phyloP scores from a whole-genome alignment of 1,140 invertebrate species.

The Cataglyphis hispanica region DNA sequence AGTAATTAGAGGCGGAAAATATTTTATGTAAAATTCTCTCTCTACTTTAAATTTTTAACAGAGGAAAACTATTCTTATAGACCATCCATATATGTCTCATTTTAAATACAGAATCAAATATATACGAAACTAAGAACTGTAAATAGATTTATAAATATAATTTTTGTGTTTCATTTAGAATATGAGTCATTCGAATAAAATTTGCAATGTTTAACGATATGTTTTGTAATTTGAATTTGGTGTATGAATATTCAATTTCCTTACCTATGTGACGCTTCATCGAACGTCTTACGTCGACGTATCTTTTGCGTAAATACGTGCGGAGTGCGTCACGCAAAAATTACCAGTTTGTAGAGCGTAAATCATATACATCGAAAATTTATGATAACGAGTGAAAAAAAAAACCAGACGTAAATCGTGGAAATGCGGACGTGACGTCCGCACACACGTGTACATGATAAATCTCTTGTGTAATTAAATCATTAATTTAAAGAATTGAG shows the following conservation, averaged over 20 bases:
- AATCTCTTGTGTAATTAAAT: slow-evolving; percentile 12
- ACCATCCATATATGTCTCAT: neutral
- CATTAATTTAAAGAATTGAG: neutral
- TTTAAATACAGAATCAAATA: neutral
- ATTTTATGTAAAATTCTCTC: too few relatives aligned
- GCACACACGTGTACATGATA: neutral
- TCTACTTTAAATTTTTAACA: neutral
- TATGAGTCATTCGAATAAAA: slow-evolving; percentile 13
- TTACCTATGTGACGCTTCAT: slow-evolving; percentile 51
- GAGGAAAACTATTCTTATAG: neutral
- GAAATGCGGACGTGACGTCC: slow-evolving; percentile 31
- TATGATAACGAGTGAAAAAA: slow-evolving; percentile 34
- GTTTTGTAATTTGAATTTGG: slow-evolving; percentile 17
- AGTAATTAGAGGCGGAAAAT: too few relatives aligned
- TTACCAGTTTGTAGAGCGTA: slow-evolving; percentile 1
- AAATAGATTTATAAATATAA: neutral
- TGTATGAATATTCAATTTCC: slow-evolving; percentile 1
- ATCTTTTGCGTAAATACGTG: slow-evolving; percentile 67
- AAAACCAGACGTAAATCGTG: slow-evolving; percentile 8
- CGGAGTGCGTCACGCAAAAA: slow-evolving; percentile 71
- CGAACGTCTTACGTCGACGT: slow-evolving; percentile 63
- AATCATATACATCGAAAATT: slow-evolving; percentile 36
- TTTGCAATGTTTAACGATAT: neutral
- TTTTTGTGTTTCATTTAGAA: slow-evolving; percentile 18
- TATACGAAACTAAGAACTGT: neutral